phyloP scores from a whole-genome alignment of 2,888 invertebrate genomes.

The Labia minor region DNA sequence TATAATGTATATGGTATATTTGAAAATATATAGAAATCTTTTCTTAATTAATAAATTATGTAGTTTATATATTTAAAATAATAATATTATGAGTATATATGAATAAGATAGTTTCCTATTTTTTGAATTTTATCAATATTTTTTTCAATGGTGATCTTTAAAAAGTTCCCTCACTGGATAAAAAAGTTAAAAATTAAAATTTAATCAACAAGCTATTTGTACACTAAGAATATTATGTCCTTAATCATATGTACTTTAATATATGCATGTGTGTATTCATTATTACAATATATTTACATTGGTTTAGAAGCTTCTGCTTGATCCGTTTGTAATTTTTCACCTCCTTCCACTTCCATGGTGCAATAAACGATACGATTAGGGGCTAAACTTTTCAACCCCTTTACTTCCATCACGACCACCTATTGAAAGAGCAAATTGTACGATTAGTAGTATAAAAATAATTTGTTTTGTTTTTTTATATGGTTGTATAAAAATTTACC shows the following conservation, averaged over 20 bases:
- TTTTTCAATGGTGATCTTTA: too few relatives aligned
- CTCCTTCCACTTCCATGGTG: slow-evolving; percentile 99
- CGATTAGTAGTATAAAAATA: neutral
- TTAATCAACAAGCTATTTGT: too few relatives aligned
- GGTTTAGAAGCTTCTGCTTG: slow-evolving; percentile 99
- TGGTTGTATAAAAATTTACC: neutral
- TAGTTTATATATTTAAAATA: too few relatives aligned
- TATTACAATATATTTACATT: slow-evolving; percentile 49
- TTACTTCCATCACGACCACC: slow-evolving; percentile 99
- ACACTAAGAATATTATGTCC: too few relatives aligned
- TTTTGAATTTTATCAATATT: too few relatives aligned
- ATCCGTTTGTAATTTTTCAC: slow-evolving; percentile 97
- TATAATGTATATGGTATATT: neutral
- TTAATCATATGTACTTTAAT: too few relatives aligned
- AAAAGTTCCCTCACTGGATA: too few relatives aligned
- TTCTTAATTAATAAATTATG: too few relatives aligned
- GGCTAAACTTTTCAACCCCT: slow-evolving; percentile 90
- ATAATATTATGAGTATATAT: neutral
- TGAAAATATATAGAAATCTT: too few relatives aligned
- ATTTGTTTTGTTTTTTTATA: neutral
- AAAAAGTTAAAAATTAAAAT: too few relatives aligned
- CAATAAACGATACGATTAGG: slow-evolving; percentile 98
- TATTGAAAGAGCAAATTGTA: slow-evolving; percentile 37
- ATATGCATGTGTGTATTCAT: too few relatives aligned
- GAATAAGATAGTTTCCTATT: too few relatives aligned